Conservation (phyloP, 2,113 vertebrate species). For the Hippolais icterina region DNA sequence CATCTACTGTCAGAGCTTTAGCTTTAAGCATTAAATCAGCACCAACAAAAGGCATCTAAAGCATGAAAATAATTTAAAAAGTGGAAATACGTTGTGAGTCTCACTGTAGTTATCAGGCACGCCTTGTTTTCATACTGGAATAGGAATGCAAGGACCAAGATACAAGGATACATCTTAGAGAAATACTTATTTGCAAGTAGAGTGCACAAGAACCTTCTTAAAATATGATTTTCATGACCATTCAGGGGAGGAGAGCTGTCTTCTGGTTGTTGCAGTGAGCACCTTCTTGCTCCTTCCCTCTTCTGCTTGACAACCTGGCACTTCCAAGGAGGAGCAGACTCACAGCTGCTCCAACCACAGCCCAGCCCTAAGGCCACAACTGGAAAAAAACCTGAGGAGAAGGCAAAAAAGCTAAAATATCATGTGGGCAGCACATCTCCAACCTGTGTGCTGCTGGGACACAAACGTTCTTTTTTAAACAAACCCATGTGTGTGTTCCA, state of each 20-base stretch:
- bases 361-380: not conserved
- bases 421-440: not conserved
- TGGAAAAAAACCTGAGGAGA: not conserved
- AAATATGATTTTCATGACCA: not conserved
- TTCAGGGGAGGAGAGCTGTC: not conserved
- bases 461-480: not conserved
- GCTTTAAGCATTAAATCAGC: not conserved
- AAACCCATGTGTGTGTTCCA: fast-evolving
- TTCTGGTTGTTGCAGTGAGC: not conserved
- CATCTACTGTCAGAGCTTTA: not conserved
- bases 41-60: not conserved
- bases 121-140: not conserved
- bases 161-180: not conserved
- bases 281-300: not conserved
- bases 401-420: not conserved
- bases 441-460: not conserved
- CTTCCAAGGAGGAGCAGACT: not conserved
- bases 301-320: fast-evolving
- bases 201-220: not conserved
- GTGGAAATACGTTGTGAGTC: not conserved
- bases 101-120: not conserved
- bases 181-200: not conserved
- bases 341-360: not conserved
- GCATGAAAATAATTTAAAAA: not conserved
- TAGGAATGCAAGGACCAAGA: not conserved